phyloP scores from a whole-genome alignment of 2,888 invertebrate species.

The Scrobipalpa costella region DNA sequence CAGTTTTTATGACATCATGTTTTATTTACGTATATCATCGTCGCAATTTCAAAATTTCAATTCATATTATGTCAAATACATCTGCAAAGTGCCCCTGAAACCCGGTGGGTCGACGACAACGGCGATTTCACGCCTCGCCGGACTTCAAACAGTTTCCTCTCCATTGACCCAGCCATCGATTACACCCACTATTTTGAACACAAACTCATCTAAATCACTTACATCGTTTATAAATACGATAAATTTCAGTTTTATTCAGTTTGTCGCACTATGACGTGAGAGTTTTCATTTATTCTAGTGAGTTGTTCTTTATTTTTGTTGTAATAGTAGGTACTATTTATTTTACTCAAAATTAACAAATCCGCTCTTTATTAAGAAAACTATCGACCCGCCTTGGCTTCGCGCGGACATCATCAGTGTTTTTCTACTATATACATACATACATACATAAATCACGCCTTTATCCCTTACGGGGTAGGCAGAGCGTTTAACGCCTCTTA shows the following conservation, averaged over 20 bases:
- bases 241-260: slow-evolving; percentile 1
- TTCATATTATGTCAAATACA: slow-evolving; percentile 24
- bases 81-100: slow-evolving; percentile 53
- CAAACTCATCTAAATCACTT: background rate
- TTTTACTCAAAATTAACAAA: too few relatives aligned
- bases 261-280: background rate
- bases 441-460: too few relatives aligned
- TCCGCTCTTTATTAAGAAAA: too few relatives aligned
- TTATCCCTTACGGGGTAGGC: too few relatives aligned
- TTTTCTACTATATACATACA: too few relatives aligned
- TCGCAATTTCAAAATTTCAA: too few relatives aligned
- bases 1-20: background rate
- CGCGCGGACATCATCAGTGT: too few relatives aligned
- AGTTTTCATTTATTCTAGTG: too few relatives aligned
- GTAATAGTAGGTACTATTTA: too few relatives aligned
- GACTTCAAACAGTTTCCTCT: slow-evolving; percentile 69
- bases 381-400: too few relatives aligned
- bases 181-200: slow-evolving; percentile 29
- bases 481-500: too few relatives aligned
- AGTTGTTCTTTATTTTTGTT: background rate
- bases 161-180: slow-evolving; percentile 56
- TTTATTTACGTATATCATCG: slow-evolving; percentile 18
- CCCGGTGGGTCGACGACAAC: slow-evolving; percentile 30
- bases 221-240: slow-evolving; percentile 3
- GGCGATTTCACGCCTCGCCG: slow-evolving; percentile 55